Conservation (phyloP, 1,140 invertebrate genomes). For the Zaprionus gabonicus region DNA sequence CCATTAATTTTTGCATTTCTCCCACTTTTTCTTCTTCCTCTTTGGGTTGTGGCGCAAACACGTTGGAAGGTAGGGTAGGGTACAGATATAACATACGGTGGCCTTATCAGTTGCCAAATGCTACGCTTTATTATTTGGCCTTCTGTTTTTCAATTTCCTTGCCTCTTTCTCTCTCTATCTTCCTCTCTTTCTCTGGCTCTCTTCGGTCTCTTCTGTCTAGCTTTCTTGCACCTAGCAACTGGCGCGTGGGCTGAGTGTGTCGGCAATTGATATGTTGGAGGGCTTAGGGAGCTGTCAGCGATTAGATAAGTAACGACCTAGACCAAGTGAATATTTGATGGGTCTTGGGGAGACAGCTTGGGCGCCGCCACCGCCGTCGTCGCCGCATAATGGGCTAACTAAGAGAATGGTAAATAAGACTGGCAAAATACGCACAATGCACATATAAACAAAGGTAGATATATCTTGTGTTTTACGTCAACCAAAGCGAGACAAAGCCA, state of each 20-base stretch:
- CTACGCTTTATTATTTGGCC: slow-evolving; percentile 17
- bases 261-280: slow-evolving; percentile 20
- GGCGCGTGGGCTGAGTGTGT: background rate
- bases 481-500: background rate
- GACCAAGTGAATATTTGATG: slow-evolving; percentile 46
- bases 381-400: slow-evolving; percentile 1
- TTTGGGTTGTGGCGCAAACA: background rate
- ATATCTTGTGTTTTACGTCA: slow-evolving; percentile 1
- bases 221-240: slow-evolving; percentile 18
- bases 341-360: background rate
- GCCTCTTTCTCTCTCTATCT: background rate
- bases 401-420: slow-evolving; percentile 4
- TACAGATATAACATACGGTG: background rate
- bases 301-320: slow-evolving; percentile 68
- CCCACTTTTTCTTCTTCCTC: background rate
- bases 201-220: background rate
- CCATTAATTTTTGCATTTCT: slow-evolving; percentile 36
- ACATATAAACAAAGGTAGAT: background rate
- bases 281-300: slow-evolving; percentile 26
- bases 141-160: slow-evolving; percentile 11
- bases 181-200: background rate
- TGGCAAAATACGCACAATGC: background rate
- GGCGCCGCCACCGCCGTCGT: background rate
- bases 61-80: background rate
- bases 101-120: slow-evolving; percentile 21